Evolutionary conservation across 2,797 vertebrate genomes (phyloP), one percentile per base, ranked within the genome.

Genomic region (Sebastiscus tertius): DNA sequence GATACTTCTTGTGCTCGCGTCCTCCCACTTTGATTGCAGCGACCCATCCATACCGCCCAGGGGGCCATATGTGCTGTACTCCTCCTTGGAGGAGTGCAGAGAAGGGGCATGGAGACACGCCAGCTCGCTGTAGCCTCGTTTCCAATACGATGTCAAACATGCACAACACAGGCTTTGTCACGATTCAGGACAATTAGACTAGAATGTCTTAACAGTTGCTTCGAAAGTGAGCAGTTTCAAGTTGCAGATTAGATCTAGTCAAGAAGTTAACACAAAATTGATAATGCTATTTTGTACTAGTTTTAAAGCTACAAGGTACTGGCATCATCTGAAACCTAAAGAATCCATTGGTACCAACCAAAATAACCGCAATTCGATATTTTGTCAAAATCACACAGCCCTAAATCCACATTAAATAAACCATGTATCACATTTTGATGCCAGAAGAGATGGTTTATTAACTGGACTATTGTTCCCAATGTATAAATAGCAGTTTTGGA

Each of bases 21-120:
- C 90, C 83, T 88, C 87, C 87, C 77, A 86, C 87, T 88, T 88
- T 81, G 85, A 91, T 86, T 84, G 89, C 88, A 83, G 84, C 79
- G 68, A 90, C 87, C 90, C 86, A 89, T 93, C 92, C 92, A 90
- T 86, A 84, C 85, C 49, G 92, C 92, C 92, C 89, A 85, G 85
- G 93, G 93, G 94, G 93, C 90, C 93, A 93, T 95, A 93, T 95
- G 95, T 87, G 92, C 87, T 56, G 79, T 31, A 76, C 80, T 91
- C 86, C 91, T 93, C 87, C 90, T 91, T 86, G 81, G 88, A 92
- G 87, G 90, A 93, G 91, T 77, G 91, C 88, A 80, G 56, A 58
- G 83, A 93, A 78, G 86, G 88, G 87, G 81, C 84, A 89, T 87
- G 89, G 88, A 94, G 84, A 73, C 80, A 69, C 24, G 91, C 93